Base-by-base conservation (phyloP, 2,888 invertebrate genomes). In the Patella ulyssiponensis region DNA sequence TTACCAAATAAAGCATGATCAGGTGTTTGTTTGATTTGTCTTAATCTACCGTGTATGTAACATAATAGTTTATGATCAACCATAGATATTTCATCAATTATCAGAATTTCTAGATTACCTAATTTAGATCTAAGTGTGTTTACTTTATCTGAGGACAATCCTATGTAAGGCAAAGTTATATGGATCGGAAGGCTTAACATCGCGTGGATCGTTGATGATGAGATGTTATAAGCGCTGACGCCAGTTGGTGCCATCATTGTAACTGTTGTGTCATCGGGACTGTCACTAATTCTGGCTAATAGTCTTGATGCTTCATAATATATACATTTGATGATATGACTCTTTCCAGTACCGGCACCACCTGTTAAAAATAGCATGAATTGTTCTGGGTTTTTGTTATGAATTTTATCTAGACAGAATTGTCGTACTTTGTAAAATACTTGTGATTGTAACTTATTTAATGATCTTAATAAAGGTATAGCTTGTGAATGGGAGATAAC, bases 71-170 rank as follows among this genome's bases (percentile, higher is more conserved):
- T 52, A n/a, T 44, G 23, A 23, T 74, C 52, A 4, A 79, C 69
- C 71, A 79, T 74, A 0, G 74, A 77, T 20, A 79, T 64, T 69
- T 79, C 77, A 69, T 77, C 77, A 69, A 77, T 75, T 12, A 77
- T 77, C 15, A 77, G 53, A 44, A 77, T n/a, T 69, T 64, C 14
- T 44, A 78, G 9, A 75, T 64, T 78, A 27, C 33, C 15, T 11
- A 69, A 56, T 71, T 75, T 75, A 56, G 20, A 53, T 75, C 78
- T 54, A 2, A 78, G 44, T 11, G 70, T 64, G 15, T 54, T 71
- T 0, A 75, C n/a, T 64, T 51, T 77, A 20, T 73, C 71, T 17
- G 69, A 20, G 27, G 14, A 15, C 1, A 75, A 71, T 3, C 23
- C 15, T 44, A 44, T 9, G 44, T 74, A 75, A 44, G 44, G 44